phyloP scores from a whole-genome alignment of 2,797 vertebrate genomes.

The Pseudopleuronectes americanus region DNA sequence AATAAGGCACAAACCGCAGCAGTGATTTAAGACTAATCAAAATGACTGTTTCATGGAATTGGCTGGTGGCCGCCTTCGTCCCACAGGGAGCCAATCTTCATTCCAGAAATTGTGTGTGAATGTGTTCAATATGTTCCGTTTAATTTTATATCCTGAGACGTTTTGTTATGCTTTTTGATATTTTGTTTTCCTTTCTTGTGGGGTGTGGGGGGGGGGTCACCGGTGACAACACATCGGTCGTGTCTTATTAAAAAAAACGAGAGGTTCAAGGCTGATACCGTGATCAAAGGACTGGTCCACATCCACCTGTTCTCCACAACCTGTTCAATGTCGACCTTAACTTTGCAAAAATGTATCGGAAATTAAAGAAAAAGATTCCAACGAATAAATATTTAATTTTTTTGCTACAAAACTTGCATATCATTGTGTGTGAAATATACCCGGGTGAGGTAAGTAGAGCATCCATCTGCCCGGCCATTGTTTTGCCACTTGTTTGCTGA shows the following conservation, averaged over 20 bases:
- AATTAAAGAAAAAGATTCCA: conserved; percentile 65
- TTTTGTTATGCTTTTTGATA: conserved; percentile 65
- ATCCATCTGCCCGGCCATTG: conserved; percentile 44
- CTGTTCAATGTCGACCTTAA: conserved; percentile 80
- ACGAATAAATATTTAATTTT: conserved; percentile 88
- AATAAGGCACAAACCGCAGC: conserved; percentile 77
- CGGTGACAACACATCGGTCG: conserved; percentile 5
- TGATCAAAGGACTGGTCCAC: conserved; percentile 52
- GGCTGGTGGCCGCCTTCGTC: conserved; percentile 54
- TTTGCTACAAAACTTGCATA: conserved; percentile 62
- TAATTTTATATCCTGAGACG: conserved; percentile 66
- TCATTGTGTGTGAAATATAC: conserved; percentile 53
- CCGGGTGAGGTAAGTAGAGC: conserved; percentile 37
- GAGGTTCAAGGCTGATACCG: conserved; percentile 6
- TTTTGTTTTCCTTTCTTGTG: conserved; percentile 42
- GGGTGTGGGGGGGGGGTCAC: neutral
- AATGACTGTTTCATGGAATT: conserved; percentile 69
- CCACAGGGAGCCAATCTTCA: conserved; percentile 62
- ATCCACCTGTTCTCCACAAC: conserved; percentile 68
- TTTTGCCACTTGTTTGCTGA: conserved; percentile 56
- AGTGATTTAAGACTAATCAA: conserved; percentile 70
- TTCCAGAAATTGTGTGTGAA: conserved; percentile 73
- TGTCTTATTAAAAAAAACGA: conserved; percentile 10
- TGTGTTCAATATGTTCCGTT: conserved; percentile 71
- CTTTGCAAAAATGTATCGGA: conserved; percentile 83